These are phyloP conservation scores for Tetragonisca angustula DNA, from an alignment of 2,888 invertebrate species.

Conservation along the genomic window DNA sequence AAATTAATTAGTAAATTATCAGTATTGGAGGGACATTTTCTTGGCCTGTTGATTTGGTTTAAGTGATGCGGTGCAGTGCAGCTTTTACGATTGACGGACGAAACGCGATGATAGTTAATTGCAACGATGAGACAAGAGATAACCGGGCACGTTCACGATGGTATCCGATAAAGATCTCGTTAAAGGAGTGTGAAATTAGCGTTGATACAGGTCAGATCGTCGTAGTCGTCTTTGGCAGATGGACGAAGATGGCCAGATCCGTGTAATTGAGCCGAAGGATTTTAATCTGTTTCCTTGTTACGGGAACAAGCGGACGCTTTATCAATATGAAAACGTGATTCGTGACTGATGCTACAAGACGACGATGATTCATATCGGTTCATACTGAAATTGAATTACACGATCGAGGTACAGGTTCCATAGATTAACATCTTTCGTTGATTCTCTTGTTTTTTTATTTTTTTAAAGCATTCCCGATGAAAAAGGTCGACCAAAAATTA, in stretches of 20 bases:
- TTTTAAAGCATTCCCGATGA: not conserved
- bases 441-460: not conserved
- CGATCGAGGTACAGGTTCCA: not conserved
- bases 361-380: not conserved
- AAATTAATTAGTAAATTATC: slow-evolving; percentile 18
- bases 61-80: not conserved
- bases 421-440: not conserved
- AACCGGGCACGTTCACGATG: slow-evolving; percentile 38
- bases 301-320: not conserved
- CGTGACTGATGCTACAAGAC: not conserved
- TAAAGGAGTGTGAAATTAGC: slow-evolving; percentile 59
- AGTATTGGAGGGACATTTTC: not conserved
- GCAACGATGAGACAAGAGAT: slow-evolving; percentile 38
- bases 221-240: not conserved
- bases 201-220: slow-evolving; percentile 22
- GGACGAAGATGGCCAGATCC: not conserved
- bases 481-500: not conserved
- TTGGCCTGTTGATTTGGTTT: not conserved
- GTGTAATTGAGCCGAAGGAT: slow-evolving; percentile 53
- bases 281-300: slow-evolving; percentile 38
- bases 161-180: slow-evolving; percentile 58
- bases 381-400: slow-evolving; percentile 26
- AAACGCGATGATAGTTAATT: slow-evolving; percentile 48
- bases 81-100: slow-evolving; percentile 9
- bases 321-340: slow-evolving; percentile 23